Percentiles rank a stretch among this genome's conserved stretches.
phyloP scores from a whole-genome alignment of 2,888 invertebrate species.

The Lomographa bimaculata region DNA sequence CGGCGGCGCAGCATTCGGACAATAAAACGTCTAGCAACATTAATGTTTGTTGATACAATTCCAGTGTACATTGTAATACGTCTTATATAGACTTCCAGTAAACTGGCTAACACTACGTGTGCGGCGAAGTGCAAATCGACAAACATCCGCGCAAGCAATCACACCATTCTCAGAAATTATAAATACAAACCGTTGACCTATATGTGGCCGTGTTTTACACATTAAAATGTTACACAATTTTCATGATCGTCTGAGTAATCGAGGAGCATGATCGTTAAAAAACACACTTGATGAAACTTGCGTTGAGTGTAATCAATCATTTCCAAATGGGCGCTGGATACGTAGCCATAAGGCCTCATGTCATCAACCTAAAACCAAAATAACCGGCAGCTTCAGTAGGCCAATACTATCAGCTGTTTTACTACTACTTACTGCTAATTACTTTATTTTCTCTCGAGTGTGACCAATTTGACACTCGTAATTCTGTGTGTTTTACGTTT shows the following conservation, averaged over 20 bases:
- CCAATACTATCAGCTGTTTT: background rate
- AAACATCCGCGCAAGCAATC: constrained; percentile 72
- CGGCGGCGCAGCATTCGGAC: too few species aligned
- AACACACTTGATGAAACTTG: constrained; percentile 49
- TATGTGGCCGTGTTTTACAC: constrained; percentile 64
- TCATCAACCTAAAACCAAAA: background rate
- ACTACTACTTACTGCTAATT: too few species aligned
- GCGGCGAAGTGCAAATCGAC: constrained; percentile 53
- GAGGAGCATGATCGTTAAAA: constrained; percentile 44
- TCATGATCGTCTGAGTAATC: constrained; percentile 53
- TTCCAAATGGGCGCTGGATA: constrained; percentile 23
- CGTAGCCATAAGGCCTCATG: background rate
- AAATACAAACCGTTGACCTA: constrained; percentile 70
- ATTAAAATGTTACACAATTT: constrained; percentile 73
- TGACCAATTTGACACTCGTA: constrained; percentile 1
- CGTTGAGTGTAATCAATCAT: constrained; percentile 32
- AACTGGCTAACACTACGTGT: constrained; percentile 40
- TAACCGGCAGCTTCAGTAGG: background rate
- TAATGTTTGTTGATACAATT: constrained; percentile 30
- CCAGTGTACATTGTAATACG: constrained; percentile 57
- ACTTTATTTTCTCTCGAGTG: too few species aligned
- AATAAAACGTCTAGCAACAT: constrained; percentile 22
- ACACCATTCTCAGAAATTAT: constrained; percentile 71
- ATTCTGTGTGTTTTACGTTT: constrained; percentile 5
- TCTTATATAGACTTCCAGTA: constrained; percentile 55